Conservation (phyloP, 1,140 invertebrate genomes). For the Rhagoletis zephyria region DNA sequence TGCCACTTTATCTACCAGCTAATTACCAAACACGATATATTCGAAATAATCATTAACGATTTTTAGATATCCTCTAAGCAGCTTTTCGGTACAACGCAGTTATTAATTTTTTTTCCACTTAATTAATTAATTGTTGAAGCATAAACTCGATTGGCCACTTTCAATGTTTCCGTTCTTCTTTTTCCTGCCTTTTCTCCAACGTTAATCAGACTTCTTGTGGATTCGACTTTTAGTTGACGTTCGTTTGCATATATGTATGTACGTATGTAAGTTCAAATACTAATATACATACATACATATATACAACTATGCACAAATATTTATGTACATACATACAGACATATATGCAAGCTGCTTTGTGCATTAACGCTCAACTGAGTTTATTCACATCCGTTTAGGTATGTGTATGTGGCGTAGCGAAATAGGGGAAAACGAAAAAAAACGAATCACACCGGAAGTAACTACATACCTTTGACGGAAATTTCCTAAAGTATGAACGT, state of each 20-base stretch:
- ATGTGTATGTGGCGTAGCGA: neutral
- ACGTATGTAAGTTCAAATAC: neutral
- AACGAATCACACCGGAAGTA: constrained; percentile 35
- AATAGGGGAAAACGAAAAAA: neutral
- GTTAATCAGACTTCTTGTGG: constrained; percentile 15
- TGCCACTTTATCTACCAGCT: neutral
- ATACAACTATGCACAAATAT: neutral
- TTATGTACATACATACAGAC: neutral
- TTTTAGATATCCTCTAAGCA: too few species aligned
- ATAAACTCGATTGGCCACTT: constrained; percentile 22
- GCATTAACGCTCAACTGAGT: neutral
- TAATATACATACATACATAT: neutral
- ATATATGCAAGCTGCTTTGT: neutral
- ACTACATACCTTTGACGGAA: neutral
- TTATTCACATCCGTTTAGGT: constrained; percentile 10
- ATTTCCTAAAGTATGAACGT: too few species aligned
- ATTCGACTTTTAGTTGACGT: neutral
- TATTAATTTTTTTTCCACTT: neutral
- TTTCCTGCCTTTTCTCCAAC: constrained; percentile 34
- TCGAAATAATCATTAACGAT: too few species aligned
- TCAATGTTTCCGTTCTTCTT: constrained; percentile 45
- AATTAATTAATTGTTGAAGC: neutral
- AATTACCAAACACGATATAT: neutral
- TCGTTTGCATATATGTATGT: neutral
- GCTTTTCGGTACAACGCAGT: too few species aligned